Base-by-base conservation (phyloP, 2,888 invertebrate species). In the Polyommatus icarus region DNA sequence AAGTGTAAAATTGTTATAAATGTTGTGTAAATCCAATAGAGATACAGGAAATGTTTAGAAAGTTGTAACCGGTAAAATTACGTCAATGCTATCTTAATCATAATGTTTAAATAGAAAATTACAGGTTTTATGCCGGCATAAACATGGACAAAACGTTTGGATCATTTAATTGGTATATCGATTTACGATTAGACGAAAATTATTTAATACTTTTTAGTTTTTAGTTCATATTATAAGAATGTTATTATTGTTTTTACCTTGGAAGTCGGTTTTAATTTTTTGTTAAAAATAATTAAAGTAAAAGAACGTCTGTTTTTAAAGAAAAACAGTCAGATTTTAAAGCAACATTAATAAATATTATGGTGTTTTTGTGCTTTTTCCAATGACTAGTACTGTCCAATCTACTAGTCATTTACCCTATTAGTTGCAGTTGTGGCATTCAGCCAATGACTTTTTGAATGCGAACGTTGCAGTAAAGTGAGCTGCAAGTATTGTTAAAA, bases 31-130 rank as follows among this genome's bases (percentile, higher is more conserved):
- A 61, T 80, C 79, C 75, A 71, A 78, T 80, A 78, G 81, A 78
- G 81, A 82, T 79, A 79, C 73, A 24, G 76, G 73, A 71, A 78
- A 79, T 32, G 77, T 73, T 78, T 81, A 80, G 80, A 82, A 80
- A 81, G 82, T 79, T 78, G 78, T 40, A 76, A 71, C 75, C 75
- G 80, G 67, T 76, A 50, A 50, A 77, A 78, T 82, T 82, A 79
- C 81, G 79, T 80, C 79, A 80, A 80, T 79, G 75, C 50, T 75
- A 29, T 75, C 54, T 75, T 29, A 29, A 36, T 59, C 59, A 18
- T 73, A 40, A 73, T n/a, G 73, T 73, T 40, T 73, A 67, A 29
- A 32, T 67, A 15, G 67, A 67, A 67, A 67, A 67, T 32, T 29
- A 32, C 67, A 15, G 67, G 67, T 29, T 67, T 67, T 67, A 15